Base-by-base conservation (phyloP, 2,888 invertebrate species). In the Drosophila suboccidentalis region DNA sequence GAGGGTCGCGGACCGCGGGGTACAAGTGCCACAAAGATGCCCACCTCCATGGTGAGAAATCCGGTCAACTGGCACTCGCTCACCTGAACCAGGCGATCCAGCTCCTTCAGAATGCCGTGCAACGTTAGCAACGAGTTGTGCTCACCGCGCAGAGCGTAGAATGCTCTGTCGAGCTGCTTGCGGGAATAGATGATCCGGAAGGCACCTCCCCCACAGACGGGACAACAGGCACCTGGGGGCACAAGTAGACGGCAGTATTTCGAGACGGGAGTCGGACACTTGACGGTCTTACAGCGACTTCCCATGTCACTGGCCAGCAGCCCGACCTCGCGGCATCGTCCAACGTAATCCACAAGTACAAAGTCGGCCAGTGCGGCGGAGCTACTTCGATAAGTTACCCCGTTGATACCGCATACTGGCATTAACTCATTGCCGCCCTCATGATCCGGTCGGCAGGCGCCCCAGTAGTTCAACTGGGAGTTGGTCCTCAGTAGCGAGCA, bases 191-290 rank as follows among this genome's bases (percentile, higher is more conserved):
- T 94, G 1, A 97, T 93, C 61, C 96, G 94, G 0, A 97, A 92
- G 11, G 96, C 96, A 4, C 97, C 97, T 1, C 97, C 97, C 0
- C 96, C 97, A 92, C 98, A 98, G 73, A 97, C 94, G 0, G 98
- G 97, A 90, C 98, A 98, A 87, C 98, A 98, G 1, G 97, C 97
- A 1, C 98, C 98, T 0, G 98, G 97, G 0, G 98, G 97, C 0
- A 96, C 96, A 53, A 97, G 95, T 0, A 96, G 96, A 0, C 95
- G 92, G 90, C 98, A 98, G 70, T 95, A 94, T 0, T 93, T 90
- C 50, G 94, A 94, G 1, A 94, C 94, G 5, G 96, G 92, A 0
- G 94, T 93, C 0, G 95, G 95, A 90, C 98, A 98, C 44, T 94
- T 93, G 0, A 97, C 95, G 36, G 94, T 93, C 29, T 95, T 94